Evolutionary conservation across 2,888 invertebrate species (phyloP).

Genomic region (Nasonia oneida): DNA sequence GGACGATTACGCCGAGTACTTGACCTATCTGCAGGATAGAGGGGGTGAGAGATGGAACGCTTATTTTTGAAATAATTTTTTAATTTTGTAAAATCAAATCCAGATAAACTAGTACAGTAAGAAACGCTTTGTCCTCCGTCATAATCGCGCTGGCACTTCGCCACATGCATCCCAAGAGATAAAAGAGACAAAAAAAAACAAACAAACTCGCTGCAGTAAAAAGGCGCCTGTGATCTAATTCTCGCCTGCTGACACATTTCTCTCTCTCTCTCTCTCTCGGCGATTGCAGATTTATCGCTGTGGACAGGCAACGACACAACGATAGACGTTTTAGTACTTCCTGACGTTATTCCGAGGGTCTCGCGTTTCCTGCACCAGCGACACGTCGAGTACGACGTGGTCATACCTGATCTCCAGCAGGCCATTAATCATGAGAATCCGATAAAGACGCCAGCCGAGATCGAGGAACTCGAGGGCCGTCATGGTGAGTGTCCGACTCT

Average conservation of each 20-base stretch:
- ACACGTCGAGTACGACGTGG: conserved; percentile 85
- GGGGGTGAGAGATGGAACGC: conserved; percentile 79
- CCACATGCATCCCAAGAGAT: background rate
- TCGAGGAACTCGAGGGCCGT: conserved; percentile 85
- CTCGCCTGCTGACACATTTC: background rate
- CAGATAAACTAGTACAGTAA: too few relatives aligned
- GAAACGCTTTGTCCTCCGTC: background rate
- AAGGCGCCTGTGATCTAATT: background rate
- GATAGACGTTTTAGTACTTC: conserved; percentile 87
- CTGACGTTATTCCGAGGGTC: conserved; percentile 84
- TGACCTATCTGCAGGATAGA: conserved; percentile 80
- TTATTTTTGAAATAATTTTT: conserved; percentile 17
- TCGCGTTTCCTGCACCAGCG: conserved; percentile 83
- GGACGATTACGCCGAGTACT: conserved; percentile 80
- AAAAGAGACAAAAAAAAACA: background rate
- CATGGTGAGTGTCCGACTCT: conserved; percentile 77
- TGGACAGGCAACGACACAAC: conserved; percentile 85
- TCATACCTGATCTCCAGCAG: conserved; percentile 89
- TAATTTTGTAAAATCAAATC: conserved; percentile 10
- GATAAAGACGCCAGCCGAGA: conserved; percentile 80
- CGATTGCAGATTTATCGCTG: conserved; percentile 81
- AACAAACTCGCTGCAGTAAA: background rate
- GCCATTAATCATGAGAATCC: conserved; percentile 91
- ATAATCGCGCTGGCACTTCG: background rate
- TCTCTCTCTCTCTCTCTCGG: too few relatives aligned